Conservation (phyloP, 2,888 invertebrate species). For the Epinotia brunnichana region DNA sequence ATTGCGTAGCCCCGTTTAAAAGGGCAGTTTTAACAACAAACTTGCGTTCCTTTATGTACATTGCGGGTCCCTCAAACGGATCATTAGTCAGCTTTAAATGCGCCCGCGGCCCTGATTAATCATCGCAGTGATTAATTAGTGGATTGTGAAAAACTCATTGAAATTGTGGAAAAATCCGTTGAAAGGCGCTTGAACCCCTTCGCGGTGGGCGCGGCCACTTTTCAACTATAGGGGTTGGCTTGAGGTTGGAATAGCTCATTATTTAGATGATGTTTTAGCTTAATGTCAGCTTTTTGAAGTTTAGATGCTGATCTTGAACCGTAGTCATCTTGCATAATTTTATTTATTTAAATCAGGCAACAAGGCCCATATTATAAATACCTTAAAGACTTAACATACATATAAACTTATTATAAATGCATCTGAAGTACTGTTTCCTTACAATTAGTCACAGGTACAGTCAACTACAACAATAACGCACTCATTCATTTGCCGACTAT, state of each 20-base stretch:
- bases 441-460: no score
- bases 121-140: constrained; percentile 73
- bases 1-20: background rate
- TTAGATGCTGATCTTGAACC: background rate
- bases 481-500: no score
- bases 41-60: constrained; percentile 25
- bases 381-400: no score
- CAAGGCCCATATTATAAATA: no score
- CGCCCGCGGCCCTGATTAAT: constrained; percentile 75
- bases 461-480: no score
- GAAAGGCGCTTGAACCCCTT: constrained; percentile 62
- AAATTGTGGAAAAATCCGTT: constrained; percentile 53
- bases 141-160: constrained; percentile 51
- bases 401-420: no score
- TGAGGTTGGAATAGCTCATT: constrained; percentile 22
- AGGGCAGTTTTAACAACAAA: background rate
- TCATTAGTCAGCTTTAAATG: constrained; percentile 75
- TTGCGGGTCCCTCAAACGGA: constrained; percentile 68
- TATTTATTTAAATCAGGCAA: no score
- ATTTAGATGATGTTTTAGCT: constrained; percentile 23
- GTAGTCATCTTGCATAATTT: no score
- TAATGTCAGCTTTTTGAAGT: constrained; percentile 8
- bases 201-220: constrained; percentile 52
- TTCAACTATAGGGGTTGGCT: constrained; percentile 28
- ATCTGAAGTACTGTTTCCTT: no score